Conservation (phyloP, 2,888 invertebrate genomes). For the Hemithea aestivaria region DNA sequence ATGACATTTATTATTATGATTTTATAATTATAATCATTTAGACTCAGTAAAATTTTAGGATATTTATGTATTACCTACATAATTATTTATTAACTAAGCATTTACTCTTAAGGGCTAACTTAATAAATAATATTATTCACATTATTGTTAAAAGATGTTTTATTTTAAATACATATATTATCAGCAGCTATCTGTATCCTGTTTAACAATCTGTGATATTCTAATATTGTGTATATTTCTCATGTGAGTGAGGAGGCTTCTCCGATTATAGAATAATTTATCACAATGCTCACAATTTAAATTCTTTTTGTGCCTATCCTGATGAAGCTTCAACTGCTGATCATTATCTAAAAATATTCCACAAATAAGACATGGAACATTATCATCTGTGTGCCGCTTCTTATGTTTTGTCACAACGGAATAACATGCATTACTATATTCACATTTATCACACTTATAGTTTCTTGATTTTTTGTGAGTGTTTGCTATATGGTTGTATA, state of each 20-base stretch:
- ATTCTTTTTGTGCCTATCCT: constrained; percentile 50
- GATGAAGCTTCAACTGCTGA: constrained; percentile 45
- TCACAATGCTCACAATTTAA: constrained; percentile 50
- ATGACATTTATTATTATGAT: too few species aligned
- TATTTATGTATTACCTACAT: too few species aligned
- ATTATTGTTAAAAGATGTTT: too few species aligned
- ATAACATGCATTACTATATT: too few species aligned
- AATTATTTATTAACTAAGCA: too few species aligned
- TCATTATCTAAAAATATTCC: constrained; percentile 48
- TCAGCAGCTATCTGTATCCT: too few species aligned
- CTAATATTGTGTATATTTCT: constrained; percentile 2
- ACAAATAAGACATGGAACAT: constrained; percentile 48
- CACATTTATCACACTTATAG: constrained; percentile 39
- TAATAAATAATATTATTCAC: too few species aligned
- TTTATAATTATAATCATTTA: too few species aligned
- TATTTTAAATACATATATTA: too few species aligned
- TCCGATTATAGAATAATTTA: constrained; percentile 28
- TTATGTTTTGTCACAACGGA: constrained; percentile 39
- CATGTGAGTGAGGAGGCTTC: constrained; percentile 1
- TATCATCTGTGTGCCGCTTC: constrained; percentile 41
- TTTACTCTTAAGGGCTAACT: too few species aligned
- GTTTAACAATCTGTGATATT: background rate
- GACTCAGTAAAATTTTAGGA: too few species aligned
- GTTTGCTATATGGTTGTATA: constrained; percentile 41
- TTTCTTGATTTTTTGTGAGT: constrained; percentile 40